A percentile compares a stretch with the other conserved stretches of the same genome.
These are phyloP conservation scores for Dreissena rostriformis DNA, from an alignment of 1,140 invertebrate species.

Conservation along the genomic window DNA sequence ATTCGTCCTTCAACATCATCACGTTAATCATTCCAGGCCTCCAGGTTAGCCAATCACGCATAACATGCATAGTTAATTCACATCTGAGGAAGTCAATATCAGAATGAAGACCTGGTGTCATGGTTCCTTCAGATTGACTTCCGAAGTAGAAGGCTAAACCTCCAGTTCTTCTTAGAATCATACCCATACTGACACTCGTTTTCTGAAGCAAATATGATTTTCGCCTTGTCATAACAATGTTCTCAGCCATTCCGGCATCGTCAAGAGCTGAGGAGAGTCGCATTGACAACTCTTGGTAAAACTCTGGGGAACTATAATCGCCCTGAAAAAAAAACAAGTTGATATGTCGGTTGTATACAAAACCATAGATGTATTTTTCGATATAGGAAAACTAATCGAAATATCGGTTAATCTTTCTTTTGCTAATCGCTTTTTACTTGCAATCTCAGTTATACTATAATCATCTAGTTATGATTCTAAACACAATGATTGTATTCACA, in stretches of 20 bases:
- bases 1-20: not conserved
- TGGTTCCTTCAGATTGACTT: constrained; percentile 15
- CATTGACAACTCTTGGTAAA: no score
- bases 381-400: no score
- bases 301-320: no score
- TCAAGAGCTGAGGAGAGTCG: not conserved
- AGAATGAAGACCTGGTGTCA: not conserved
- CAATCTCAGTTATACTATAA: no score
- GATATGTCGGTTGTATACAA: no score
- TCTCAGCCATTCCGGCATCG: not conserved
- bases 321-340: no score
- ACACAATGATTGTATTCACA: no score
- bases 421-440: no score
- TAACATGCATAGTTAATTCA: not conserved
- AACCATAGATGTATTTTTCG: no score
- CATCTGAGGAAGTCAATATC: not conserved
- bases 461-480: no score
- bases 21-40: not conserved
- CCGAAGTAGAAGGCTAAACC: not conserved
- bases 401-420: no score
- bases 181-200: not conserved
- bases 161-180: not conserved
- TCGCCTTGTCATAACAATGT: not conserved
- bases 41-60: not conserved
- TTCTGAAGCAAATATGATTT: not conserved